phyloP scores from a whole-genome alignment of 1,140 invertebrate genomes.

The Dryas iulia region DNA sequence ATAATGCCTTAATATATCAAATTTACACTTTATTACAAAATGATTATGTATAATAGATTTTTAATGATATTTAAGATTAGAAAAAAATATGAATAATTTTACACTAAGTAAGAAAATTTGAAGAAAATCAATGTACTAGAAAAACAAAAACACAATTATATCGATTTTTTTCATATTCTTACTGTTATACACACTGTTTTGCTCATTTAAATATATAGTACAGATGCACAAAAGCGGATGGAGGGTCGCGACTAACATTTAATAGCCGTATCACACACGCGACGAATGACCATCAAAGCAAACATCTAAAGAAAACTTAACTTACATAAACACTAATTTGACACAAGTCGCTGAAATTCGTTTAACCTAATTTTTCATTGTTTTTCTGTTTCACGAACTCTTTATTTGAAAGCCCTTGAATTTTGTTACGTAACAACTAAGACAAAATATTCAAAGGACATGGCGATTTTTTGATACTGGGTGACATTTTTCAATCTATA shows the following conservation, averaged over 20 bases:
- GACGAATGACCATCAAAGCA: not conserved
- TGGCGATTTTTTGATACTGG: too few species aligned
- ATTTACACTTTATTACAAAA: too few species aligned
- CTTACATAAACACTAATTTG: not conserved
- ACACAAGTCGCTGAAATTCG: too few species aligned
- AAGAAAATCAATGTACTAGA: too few species aligned
- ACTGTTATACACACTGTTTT: not conserved
- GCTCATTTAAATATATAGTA: not conserved
- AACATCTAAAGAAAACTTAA: not conserved
- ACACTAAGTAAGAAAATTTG: too few species aligned
- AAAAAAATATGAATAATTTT: too few species aligned
- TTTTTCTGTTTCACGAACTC: not conserved
- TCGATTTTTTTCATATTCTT: not conserved
- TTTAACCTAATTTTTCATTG: not conserved
- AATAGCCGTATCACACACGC: not conserved
- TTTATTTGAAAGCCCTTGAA: not conserved
- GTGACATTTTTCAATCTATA: too few species aligned
- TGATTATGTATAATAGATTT: too few species aligned
- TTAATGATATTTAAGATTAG: too few species aligned
- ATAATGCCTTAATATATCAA: too few species aligned
- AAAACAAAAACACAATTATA: not conserved
- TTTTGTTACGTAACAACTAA: not conserved
- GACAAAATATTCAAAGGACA: not conserved
- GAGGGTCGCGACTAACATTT: slow-evolving; percentile 25
- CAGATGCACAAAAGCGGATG: slow-evolving; percentile 19